Evolutionary conservation across 1,140 invertebrate species (phyloP).

Genomic region (Ostrea edulis): DNA sequence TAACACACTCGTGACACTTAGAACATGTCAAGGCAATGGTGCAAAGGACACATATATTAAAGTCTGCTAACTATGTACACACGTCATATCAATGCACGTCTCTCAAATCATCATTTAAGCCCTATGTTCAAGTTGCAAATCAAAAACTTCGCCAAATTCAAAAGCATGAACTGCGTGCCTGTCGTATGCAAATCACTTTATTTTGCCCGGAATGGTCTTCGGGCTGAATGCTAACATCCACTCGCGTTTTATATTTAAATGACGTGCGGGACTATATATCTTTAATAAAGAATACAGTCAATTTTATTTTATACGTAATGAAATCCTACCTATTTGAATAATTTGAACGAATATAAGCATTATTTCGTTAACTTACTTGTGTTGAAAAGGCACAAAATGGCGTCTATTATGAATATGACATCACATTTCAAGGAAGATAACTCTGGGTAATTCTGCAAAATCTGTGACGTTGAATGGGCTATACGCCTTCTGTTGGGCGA

Average conservation of each 20-base stretch:
- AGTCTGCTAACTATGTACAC: too few species aligned
- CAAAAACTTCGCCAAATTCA: too few species aligned
- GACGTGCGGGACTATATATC: slow-evolving; percentile 16
- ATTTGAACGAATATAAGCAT: not conserved
- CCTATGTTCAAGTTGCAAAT: too few species aligned
- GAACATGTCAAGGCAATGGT: too few species aligned
- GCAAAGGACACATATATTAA: too few species aligned
- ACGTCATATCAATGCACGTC: too few species aligned
- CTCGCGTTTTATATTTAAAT: not conserved
- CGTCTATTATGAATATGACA: not conserved
- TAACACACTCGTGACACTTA: too few species aligned
- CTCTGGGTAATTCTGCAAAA: not conserved
- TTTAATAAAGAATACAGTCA: not conserved
- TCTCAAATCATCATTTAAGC: too few species aligned
- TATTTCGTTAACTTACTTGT: not conserved
- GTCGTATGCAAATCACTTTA: slow-evolving; percentile 43
- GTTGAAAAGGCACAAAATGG: not conserved
- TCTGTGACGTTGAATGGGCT: too few species aligned
- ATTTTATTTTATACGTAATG: not conserved
- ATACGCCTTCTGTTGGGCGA: too few species aligned
- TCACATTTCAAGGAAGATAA: not conserved
- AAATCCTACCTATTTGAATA: not conserved
- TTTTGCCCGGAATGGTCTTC: slow-evolving; percentile 48
- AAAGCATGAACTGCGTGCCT: not conserved
- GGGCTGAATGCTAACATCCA: slow-evolving; percentile 43